Evolutionary conservation across 2,888 invertebrate species (phyloP), one percentile per base, ranked within the genome.

Genomic region (Drosophila setosimentum): DNA sequence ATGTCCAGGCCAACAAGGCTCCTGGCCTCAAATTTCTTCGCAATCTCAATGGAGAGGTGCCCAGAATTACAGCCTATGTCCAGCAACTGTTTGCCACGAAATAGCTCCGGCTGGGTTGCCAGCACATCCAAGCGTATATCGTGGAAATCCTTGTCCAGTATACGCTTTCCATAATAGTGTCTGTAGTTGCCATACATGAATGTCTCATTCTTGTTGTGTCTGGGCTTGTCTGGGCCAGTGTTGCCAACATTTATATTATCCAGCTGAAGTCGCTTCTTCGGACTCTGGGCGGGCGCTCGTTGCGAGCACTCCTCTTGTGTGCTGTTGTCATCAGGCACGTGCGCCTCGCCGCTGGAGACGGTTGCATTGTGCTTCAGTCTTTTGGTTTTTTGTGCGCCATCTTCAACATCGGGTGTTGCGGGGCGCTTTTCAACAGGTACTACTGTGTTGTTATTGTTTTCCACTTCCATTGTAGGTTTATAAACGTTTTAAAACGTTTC

Each of bases 51-150:
- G 0, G 98, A 97, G 24, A 98, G 94, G 83, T 96, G 95, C 0
- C 98, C 98, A 73, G 96, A 95, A 93, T 98, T 98, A 91, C 98
- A 98, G 7, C 98, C 98, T 85, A 98, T 96, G 92, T 98, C 98
- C 42, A 98, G 94, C 45, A 98, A 94, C 85, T 96, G 95, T 91
- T 96, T 97, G 49, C 94, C 95, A 32, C 94, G 93, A 91, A 98
- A 97, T 89, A 97, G 94, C 66, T 96, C 95, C 35, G 93, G 93
- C 71, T 95, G 94, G 58, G 94, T 93, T 16, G 92, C 93, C 68
- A 98, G 95, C 59, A 95, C 94, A 74, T 94, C 94, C 60, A 98
- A 91, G 59, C 98, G 94, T 29, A 95, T 93, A 92, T 98, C 98
- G 21, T 94, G 92, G 37, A 95, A 95, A 65, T 94, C 94, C 64